A percentile compares a stretch with the other conserved stretches of the same genome.
Evolutionary conservation across 2,797 vertebrate species (phyloP).

Genomic region (Eupleurogrammus muticus): DNA sequence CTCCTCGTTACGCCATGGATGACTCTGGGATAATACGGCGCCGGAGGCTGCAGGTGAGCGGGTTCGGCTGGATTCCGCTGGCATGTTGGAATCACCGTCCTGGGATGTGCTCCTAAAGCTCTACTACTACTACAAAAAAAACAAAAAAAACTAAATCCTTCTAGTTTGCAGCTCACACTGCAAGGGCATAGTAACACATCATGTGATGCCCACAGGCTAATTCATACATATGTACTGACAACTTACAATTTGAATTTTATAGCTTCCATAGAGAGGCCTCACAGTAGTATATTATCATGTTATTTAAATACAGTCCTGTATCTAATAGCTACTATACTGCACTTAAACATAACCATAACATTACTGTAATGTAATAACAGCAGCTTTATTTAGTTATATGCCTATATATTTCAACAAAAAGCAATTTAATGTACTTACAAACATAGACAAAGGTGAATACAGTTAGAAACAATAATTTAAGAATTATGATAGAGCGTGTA

Average conservation of each 20-base stretch:
- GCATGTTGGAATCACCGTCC: constrained; percentile 1
- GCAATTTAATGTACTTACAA: too few species aligned
- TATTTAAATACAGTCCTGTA: not conserved
- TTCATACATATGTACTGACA: not conserved
- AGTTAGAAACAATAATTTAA: too few species aligned
- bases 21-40: constrained; percentile 91
- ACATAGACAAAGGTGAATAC: too few species aligned
- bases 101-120: not conserved
- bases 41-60: constrained; percentile 90
- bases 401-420: too few species aligned
- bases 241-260: not conserved
- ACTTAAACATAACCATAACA: not conserved
- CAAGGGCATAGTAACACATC: not conserved
- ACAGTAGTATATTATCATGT: not conserved
- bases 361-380: not conserved
- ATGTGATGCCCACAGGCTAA: not conserved
- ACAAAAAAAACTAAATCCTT: too few species aligned
- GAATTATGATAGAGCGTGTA: too few species aligned
- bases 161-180: not conserved
- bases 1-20: constrained; percentile 80
- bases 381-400: too few species aligned
- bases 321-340: not conserved
- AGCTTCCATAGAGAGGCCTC: not conserved
- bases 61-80: not conserved
- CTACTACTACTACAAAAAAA: too few species aligned